These are phyloP conservation scores for Geophilus truncorum DNA, from an alignment of 2,888 invertebrate genomes.

Conservation along the genomic window DNA sequence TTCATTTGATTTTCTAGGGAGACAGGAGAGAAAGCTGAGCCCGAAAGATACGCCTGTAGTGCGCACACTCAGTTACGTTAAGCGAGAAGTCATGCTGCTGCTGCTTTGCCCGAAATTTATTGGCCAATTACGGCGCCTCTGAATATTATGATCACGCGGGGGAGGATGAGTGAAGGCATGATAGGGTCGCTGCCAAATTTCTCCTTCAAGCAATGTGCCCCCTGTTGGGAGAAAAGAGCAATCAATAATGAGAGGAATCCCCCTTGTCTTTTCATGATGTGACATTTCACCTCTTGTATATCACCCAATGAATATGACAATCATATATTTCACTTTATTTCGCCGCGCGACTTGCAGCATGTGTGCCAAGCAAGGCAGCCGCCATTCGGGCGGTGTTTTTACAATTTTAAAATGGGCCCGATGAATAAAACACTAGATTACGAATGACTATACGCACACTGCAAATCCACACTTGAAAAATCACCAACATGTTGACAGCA, in stretches of 20 bases:
- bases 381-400: neutral
- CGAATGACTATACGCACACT: too few species aligned
- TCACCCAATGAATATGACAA: constrained; percentile 23
- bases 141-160: constrained; percentile 27
- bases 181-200: constrained; percentile 23
- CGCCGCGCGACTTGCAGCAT: neutral
- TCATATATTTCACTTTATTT: constrained; percentile 24
- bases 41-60: constrained; percentile 7
- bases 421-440: constrained; percentile 11
- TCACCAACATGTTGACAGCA: neutral
- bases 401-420: constrained; percentile 2
- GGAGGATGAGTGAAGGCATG: constrained; percentile 25
- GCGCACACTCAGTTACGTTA: constrained; percentile 27
- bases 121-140: constrained; percentile 24
- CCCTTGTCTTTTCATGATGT: neutral
- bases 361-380: neutral
- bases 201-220: constrained; percentile 24
- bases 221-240: constrained; percentile 22
- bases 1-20: neutral
- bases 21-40: constrained; percentile 1
- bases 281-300: constrained; percentile 27
- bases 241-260: constrained; percentile 19
- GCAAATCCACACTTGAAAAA: neutral
- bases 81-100: constrained; percentile 27
- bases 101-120: constrained; percentile 16